Evolutionary conservation across 2,888 invertebrate species (phyloP).

Genomic region (Nymphalis urticae): DNA sequence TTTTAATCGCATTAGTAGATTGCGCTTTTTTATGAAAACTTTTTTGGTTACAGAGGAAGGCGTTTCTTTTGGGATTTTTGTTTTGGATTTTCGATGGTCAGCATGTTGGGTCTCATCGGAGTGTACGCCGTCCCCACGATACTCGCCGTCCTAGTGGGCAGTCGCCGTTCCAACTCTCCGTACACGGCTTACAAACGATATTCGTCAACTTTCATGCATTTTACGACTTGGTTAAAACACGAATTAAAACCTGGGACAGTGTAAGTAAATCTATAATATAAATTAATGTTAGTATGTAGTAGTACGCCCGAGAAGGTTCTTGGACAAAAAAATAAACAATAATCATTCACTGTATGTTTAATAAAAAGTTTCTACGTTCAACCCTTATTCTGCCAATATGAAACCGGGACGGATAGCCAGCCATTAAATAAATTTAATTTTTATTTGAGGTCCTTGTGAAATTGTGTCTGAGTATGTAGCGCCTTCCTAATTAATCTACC

Average conservation of each 20-base stretch:
- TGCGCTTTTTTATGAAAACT: no score
- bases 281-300: neutral
- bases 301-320: neutral
- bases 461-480: no score
- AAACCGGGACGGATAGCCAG: no score
- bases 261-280: conserved; percentile 54
- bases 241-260: conserved; percentile 78
- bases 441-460: no score
- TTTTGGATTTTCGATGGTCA: conserved; percentile 84
- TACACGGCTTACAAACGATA: conserved; percentile 86
- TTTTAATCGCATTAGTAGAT: no score
- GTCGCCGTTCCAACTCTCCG: conserved; percentile 83
- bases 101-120: conserved; percentile 85
- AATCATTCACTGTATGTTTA: no score
- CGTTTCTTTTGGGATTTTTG: conserved; percentile 84
- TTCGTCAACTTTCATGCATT: conserved; percentile 85
- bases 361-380: no score
- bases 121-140: conserved; percentile 86
- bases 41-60: conserved; percentile 80
- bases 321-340: neutral
- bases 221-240: conserved; percentile 86
- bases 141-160: conserved; percentile 83
- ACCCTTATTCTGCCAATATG: no score
- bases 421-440: no score
- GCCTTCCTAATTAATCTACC: no score